phyloP scores from a whole-genome alignment of 2,888 invertebrate species.

The Mechanitis messenoides region DNA sequence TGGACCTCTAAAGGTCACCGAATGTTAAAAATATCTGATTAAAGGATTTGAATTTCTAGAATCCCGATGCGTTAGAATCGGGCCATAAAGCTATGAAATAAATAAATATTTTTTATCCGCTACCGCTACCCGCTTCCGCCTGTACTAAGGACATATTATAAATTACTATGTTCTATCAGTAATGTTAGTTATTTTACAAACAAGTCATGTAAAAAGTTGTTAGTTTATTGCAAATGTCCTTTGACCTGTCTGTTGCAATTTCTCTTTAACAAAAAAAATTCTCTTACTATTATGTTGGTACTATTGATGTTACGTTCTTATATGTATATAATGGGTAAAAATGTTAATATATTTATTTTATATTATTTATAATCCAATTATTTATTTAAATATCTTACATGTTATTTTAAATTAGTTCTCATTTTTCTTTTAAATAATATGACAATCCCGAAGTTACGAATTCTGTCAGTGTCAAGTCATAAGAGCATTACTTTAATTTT shows the following conservation, averaged over 20 bases:
- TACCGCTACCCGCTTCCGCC: not conserved
- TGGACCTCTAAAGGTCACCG: too few relatives aligned
- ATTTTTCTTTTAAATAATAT: too few relatives aligned
- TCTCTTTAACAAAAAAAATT: not conserved
- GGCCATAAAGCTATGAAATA: too few relatives aligned
- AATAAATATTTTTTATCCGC: not conserved
- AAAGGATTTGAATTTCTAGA: too few relatives aligned
- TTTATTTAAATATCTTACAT: too few relatives aligned
- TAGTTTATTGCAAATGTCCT: constrained; percentile 1
- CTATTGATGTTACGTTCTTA: not conserved
- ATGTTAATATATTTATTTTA: not conserved
- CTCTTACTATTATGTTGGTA: not conserved
- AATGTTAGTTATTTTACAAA: constrained; percentile 5
- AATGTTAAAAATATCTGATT: not conserved
- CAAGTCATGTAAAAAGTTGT: constrained; percentile 2
- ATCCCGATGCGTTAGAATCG: too few relatives aligned
- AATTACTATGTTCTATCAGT: not conserved
- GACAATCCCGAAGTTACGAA: too few relatives aligned
- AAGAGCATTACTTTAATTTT: too few relatives aligned
- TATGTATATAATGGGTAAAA: not conserved
- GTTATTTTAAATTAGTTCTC: too few relatives aligned
- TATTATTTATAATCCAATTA: not conserved
- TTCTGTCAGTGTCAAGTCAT: too few relatives aligned
- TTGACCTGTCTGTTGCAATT: not conserved
- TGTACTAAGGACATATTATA: not conserved